Percentiles rank a stretch among this genome's conserved stretches.
phyloP scores from a whole-genome alignment of 2,797 vertebrate genomes.

The Acanthurus tractus region DNA sequence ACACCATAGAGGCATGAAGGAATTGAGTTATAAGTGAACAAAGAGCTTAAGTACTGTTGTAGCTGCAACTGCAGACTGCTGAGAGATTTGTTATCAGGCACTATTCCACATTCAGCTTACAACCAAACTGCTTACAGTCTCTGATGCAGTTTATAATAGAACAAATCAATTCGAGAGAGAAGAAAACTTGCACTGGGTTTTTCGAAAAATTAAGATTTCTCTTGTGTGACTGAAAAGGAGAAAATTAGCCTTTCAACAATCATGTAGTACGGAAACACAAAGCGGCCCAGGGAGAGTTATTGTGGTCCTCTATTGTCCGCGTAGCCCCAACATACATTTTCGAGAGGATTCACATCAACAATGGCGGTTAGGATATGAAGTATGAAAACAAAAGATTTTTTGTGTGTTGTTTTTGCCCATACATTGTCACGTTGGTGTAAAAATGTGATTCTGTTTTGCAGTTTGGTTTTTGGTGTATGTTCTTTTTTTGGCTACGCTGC shows the following conservation, averaged over 20 bases:
- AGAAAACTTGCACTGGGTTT: neutral
- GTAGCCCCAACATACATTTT: neutral
- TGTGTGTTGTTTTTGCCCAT: neutral
- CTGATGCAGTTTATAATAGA: slow-evolving; percentile 4
- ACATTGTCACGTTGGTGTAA: neutral
- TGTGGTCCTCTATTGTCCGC: slow-evolving; percentile 15
- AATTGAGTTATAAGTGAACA: neutral
- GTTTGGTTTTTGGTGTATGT: neutral
- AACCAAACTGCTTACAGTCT: slow-evolving; percentile 12
- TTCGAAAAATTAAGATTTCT: slow-evolving; percentile 12
- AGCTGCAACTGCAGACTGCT: slow-evolving; percentile 1
- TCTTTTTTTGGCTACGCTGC: neutral
- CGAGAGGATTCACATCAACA: neutral
- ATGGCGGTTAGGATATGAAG: slow-evolving; percentile 5
- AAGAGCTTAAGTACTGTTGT: neutral
- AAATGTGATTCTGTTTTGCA: neutral
- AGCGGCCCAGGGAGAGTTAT: neutral
- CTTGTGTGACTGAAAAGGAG: neutral
- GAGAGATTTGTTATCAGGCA: slow-evolving; percentile 3
- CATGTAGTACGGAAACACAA: neutral
- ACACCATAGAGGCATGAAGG: neutral
- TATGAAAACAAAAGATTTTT: neutral
- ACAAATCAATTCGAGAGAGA: neutral
- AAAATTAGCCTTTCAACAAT: neutral
- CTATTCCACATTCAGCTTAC: neutral